phyloP scores from a whole-genome alignment of 2,797 vertebrate species.

The Amphiprion clarkii region DNA sequence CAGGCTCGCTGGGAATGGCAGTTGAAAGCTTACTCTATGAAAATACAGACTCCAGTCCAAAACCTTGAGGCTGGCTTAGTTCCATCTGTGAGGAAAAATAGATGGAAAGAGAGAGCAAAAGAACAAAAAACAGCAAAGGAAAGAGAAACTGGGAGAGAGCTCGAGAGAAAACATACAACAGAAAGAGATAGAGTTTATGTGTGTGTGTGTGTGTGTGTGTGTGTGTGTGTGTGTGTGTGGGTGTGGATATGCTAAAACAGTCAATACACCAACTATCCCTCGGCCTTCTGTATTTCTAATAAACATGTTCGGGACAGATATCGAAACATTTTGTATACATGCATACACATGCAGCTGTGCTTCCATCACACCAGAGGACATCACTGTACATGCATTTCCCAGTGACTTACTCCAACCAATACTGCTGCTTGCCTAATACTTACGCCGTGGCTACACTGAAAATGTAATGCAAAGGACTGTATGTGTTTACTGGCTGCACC shows the following conservation, averaged over 20 bases:
- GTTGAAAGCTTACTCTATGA: slow-evolving; percentile 42
- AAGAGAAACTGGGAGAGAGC: slow-evolving; percentile 6
- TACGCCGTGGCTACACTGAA: no score
- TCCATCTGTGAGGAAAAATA: slow-evolving; percentile 50
- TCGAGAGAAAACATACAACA: neutral
- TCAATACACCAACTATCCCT: neutral
- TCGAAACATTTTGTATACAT: neutral
- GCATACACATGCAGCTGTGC: neutral
- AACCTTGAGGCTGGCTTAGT: slow-evolving; percentile 58
- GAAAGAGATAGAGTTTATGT: neutral
- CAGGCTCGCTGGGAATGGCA: slow-evolving; percentile 62
- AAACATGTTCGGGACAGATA: neutral
- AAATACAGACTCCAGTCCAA: slow-evolving; percentile 57
- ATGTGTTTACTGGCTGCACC: no score
- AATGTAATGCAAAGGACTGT: no score
- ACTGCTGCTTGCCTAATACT: neutral
- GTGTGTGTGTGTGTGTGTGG: neutral
- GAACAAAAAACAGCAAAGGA: slow-evolving; percentile 8
- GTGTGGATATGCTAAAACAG: neutral
- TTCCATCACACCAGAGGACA: neutral
- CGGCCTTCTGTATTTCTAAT: neutral
- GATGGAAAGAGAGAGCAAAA: slow-evolving; percentile 29
- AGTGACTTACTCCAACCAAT: neutral
- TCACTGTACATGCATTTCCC: neutral
- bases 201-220: neutral